A percentile compares a stretch with the other conserved stretches of the same genome.
Evolutionary conservation across 2,888 invertebrate genomes (phyloP).

Genomic region (Melieria crassipennis): DNA sequence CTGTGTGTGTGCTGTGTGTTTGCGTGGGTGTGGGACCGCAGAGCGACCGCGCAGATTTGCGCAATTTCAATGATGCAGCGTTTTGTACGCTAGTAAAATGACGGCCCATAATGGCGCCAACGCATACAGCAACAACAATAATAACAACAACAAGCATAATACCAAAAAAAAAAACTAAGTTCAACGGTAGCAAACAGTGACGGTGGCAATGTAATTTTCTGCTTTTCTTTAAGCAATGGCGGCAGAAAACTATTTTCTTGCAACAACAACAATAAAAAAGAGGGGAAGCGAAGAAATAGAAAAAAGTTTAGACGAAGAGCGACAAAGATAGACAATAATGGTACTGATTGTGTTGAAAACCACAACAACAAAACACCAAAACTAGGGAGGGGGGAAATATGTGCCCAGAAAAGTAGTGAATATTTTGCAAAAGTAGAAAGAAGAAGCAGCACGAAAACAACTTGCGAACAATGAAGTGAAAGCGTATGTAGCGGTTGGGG

Average conservation of each 20-base stretch:
- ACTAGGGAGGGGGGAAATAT: no score
- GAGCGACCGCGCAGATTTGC: neutral
- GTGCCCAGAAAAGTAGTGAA: no score
- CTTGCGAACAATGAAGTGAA: no score
- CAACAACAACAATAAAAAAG: slow-evolving; percentile 3
- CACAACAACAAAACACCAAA: slow-evolving; percentile 48
- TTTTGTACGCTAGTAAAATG: neutral
- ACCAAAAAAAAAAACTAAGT: neutral
- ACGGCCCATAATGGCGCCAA: neutral
- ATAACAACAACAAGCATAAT: neutral
- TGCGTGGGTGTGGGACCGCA: neutral
- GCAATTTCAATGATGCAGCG: neutral
- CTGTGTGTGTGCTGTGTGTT: neutral
- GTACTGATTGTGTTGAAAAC: slow-evolving; percentile 58
- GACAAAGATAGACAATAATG: slow-evolving; percentile 55
- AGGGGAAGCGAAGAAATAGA: neutral
- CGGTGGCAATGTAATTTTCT: slow-evolving; percentile 40
- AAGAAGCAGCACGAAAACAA: no score
- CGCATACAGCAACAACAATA: neutral
- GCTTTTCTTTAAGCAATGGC: neutral
- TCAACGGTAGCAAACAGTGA: slow-evolving; percentile 11
- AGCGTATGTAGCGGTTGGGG: no score
- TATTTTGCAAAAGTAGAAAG: no score
- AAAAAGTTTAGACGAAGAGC: neutral
- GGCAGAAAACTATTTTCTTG: neutral